phyloP scores from a whole-genome alignment of 1,140 invertebrate species.

The Bathynomus jamesi region DNA sequence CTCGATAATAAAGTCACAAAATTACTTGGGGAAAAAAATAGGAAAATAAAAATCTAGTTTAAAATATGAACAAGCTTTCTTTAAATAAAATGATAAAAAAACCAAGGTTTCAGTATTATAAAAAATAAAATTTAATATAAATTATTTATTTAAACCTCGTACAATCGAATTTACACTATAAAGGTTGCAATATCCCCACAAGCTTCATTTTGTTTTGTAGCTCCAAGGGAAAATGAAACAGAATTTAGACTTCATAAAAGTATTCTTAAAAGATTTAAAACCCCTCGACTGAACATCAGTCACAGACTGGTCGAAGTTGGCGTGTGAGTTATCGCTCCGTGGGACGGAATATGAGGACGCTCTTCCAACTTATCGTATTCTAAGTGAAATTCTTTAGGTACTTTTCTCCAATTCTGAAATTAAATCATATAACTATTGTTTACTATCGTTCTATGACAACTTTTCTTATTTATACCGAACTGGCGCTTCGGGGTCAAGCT shows the following conservation, averaged over 20 bases:
- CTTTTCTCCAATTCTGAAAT: slow-evolving; percentile 47
- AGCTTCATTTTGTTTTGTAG: neutral
- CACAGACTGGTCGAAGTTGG: neutral
- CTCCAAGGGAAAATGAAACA: neutral
- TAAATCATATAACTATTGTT: neutral
- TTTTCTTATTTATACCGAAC: neutral
- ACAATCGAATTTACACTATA: too few relatives aligned
- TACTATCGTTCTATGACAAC: neutral
- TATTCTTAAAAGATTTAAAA: neutral
- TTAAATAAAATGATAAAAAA: too few relatives aligned
- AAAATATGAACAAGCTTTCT: too few relatives aligned
- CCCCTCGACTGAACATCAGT: neutral
- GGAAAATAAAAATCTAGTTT: too few relatives aligned
- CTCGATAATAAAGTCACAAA: too few relatives aligned
- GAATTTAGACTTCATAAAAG: neutral
- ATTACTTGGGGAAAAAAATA: too few relatives aligned
- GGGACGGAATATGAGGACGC: slow-evolving; percentile 50
- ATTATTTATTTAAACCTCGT: too few relatives aligned
- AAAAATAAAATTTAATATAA: too few relatives aligned
- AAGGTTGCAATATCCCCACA: too few relatives aligned
- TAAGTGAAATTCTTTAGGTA: slow-evolving; percentile 88
- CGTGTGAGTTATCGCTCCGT: neutral
- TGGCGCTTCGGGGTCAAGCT: neutral
- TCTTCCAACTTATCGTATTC: slow-evolving; percentile 96
- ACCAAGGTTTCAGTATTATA: too few relatives aligned